Percentiles rank a stretch among this genome's conserved stretches.
Evolutionary conservation across 1,140 invertebrate genomes (phyloP).

Genomic region (Hycleus cichorii): DNA sequence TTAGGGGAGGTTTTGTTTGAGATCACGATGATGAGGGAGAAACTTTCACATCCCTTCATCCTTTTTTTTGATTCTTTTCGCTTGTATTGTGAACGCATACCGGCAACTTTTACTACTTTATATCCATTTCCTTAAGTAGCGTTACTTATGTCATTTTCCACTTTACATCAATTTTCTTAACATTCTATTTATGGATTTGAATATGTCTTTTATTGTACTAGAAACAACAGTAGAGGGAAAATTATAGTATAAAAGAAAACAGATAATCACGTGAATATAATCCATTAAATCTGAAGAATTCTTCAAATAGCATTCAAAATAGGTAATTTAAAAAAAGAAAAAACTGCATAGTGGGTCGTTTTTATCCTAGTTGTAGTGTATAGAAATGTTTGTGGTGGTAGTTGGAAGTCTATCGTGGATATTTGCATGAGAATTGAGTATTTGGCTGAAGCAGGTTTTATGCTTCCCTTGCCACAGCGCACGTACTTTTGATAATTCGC

Average conservation of each 20-base stretch:
- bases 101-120: constrained; percentile 8
- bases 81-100: constrained; percentile 2
- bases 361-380: no score
- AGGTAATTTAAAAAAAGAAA: no score
- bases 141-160: constrained; percentile 20
- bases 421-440: constrained; percentile 15
- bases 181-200: constrained; percentile 12
- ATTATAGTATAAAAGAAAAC: no score
- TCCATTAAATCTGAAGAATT: no score
- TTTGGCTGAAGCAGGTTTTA: constrained; percentile 11
- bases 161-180: constrained; percentile 19
- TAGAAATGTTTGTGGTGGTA: no score
- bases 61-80: not conserved
- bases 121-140: constrained; percentile 23
- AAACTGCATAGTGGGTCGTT: no score
- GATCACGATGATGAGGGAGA: constrained; percentile 4
- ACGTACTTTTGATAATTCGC: constrained; percentile 15
- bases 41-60: constrained; percentile 7
- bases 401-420: not conserved
- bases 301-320: no score
- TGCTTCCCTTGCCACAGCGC: constrained; percentile 9
- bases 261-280: no score
- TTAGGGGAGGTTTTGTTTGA: constrained; percentile 16
- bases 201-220: constrained; percentile 7
- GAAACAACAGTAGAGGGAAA: no score